Evolutionary conservation across 2,797 vertebrate species (phyloP), one percentile per base, ranked within the genome.

Genomic region (Malurus leucopterus): DNA sequence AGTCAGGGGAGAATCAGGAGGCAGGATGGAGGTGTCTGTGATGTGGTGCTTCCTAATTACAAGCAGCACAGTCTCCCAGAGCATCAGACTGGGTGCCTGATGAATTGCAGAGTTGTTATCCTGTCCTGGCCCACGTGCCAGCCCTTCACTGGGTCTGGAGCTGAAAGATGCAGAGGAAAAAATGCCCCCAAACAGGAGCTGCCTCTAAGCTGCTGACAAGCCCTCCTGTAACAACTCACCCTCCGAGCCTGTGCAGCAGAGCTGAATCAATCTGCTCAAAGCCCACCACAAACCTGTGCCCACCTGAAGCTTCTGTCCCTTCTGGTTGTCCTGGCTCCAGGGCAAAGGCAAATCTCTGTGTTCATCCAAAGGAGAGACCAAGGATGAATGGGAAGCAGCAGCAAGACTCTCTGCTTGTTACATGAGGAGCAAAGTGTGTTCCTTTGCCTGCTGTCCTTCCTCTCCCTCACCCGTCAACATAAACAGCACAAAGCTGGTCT

Each of bases 381-480:
- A 61, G 73, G 47, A 53, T 24, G 49, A 1, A 0, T 7, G 32
- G 36, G 54, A 62, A 78, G 65, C 34, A 73, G 54, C 50, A 6
- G 17, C 26, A 13, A 16, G 13, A 2, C 9, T 78, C 44, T 54
- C 54, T 55, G 51, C 9, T 36, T 36, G n/a, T 30, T 32, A 3
- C 9, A 14, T 0, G 4, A 74, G 61, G 29, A 63, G 23, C 22
- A 16, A 58, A 65, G 8, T 3, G 1, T 0, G 0, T 3, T 59
- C 15, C 54, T 75, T 44, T 3, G 0, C n/a, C 51, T 13, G 0
- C 30, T 75, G n/a, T 36, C 24, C 59, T 74, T 30, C 9, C 20
- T 27, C 26, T 11, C 22, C 24, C 19, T 7, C 29, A 14, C 5
- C 8, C 19, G 18, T 4, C 34, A 27, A 5, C 21, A 46, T 1